phyloP scores from a whole-genome alignment of 1,140 invertebrate species.

The Eumaeus atala region DNA sequence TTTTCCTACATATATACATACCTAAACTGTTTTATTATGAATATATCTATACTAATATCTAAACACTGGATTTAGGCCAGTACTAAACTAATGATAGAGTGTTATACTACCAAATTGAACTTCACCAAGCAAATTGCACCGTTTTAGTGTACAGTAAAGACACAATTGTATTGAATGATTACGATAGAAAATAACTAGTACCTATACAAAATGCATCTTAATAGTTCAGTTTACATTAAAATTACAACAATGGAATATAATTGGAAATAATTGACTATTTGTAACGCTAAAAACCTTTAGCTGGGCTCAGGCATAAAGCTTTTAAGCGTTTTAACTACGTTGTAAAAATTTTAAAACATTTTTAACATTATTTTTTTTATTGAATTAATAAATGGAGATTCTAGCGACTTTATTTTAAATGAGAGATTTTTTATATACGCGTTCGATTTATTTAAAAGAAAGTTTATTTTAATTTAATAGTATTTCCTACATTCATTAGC shows the following conservation, averaged over 20 bases:
- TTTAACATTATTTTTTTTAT: too few species aligned
- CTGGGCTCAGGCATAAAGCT: slow-evolving; percentile 64
- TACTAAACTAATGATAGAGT: slow-evolving; percentile 1
- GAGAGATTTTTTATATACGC: not conserved
- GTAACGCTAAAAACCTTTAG: slow-evolving; percentile 67
- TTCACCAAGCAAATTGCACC: not conserved
- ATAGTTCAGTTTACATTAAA: not conserved
- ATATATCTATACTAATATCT: not conserved
- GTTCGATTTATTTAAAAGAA: slow-evolving; percentile 51
- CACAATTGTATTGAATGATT: too few species aligned
- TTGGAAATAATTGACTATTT: slow-evolving; percentile 52
- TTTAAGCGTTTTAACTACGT: slow-evolving; percentile 47
- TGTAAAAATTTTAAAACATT: slow-evolving; percentile 8
- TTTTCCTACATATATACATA: too few species aligned
- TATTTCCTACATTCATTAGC: slow-evolving; percentile 25
- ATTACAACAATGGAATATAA: slow-evolving; percentile 1
- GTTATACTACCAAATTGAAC: not conserved
- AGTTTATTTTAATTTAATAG: slow-evolving; percentile 57
- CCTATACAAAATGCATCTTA: too few species aligned
- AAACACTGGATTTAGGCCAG: slow-evolving; percentile 10
- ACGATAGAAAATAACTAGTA: too few species aligned
- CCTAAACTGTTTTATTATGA: too few species aligned
- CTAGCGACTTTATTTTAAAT: not conserved
- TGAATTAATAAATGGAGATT: not conserved
- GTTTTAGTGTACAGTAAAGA: not conserved